Evolutionary conservation across 2,797 vertebrate genomes (phyloP), one percentile per base, ranked within the genome.

Genomic region (Tokudaia muenninki): DNA sequence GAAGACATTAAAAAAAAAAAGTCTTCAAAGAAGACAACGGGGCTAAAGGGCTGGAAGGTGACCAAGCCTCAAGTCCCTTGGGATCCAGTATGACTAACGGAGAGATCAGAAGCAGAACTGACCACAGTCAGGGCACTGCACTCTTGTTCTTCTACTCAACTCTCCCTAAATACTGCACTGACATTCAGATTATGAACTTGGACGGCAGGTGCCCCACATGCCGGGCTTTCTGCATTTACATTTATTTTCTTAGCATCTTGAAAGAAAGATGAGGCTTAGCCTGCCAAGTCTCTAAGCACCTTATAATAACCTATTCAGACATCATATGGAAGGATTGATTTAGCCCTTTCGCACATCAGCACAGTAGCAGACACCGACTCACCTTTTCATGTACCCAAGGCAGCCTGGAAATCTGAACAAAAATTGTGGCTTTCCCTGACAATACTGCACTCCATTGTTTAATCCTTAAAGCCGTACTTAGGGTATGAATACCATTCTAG

Each of bases 231-330:
- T 94, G 91, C 92, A 80, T 95, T 97, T 97, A 86, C 96, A 97
- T 97, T 97, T 97, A 98, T 97, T 98, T 97, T 98, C 98, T 97
- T 97, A 97, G 91, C 96, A 91, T 95, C 98, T 96, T 97, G 95
- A 97, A 97, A 98, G 97, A 98, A 98, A 95, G 96, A 98, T 97
- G 97, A 95, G 83, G 89, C 81, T 97, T n/a, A 93, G 97, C 89
- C 95, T 98, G 97, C 97, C 97, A 98, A 98, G 94, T 98, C 94
- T 95, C 95, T 98, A 97, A 98, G 97, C 81, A 97, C 96, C 97
- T 97, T 96, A 96, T 98, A 97, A 97, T 97, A 97, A 97, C 94
- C 96, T 94, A 97, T 97, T 97, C 96, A 97, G 95, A 96, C 96
- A 91, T 97, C 96, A 92, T 87, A 94, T 78, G 87, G 96, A 92